Base-by-base conservation (phyloP, 2,113 vertebrate species). In the Amphiprion ocellaris region DNA sequence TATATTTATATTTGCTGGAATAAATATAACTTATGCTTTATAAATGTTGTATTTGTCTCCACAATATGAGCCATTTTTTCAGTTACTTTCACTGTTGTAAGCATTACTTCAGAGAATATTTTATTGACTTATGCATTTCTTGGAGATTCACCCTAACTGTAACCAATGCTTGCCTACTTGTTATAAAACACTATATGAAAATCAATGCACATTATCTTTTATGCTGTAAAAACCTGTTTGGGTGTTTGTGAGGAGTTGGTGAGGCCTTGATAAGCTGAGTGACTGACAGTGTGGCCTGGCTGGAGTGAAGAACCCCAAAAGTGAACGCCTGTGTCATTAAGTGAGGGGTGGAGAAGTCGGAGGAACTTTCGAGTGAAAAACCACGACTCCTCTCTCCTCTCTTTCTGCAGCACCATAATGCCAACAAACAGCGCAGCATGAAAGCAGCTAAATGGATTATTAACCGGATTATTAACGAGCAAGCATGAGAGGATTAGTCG, bases 391-490 rank as follows among this genome's bases (percentile, higher is more conserved):
- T 63, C 76, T 74, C 69, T 56, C 72, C 74, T 70, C 75, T 89
- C 21, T 90, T 71, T 75, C 59, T 39, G 2, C 53, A 62, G 65
- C 50, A 28, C 74, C 72, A 88, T 89, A 92, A 93, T 77, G 88
- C 81, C 87, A 88, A 92, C 86, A 93, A 94, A 92, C 90, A 90
- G 71, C 76, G 53, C 75, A 60, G 84, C 90, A 85, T 89, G 89
- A 94, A 93, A 93, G 90, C 81, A 30, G 86, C 87, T 95, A 93
- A 95, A 92, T 65, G 91, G 94, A 95, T 94, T 94, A 95, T 89
- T 94, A 93, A 94, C 77, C 60, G 92, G 93, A 94, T 94, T 94
- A 94, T 93, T 95, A 93, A 94, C 71, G 90, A 90, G 89, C 90
- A 84, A 85, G 88, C 84, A 62, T 90, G 85, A 90, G 89, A 90